These are phyloP conservation scores for Spinus pinus DNA, from an alignment of 2,797 vertebrate genomes.

Conservation along the genomic window DNA sequence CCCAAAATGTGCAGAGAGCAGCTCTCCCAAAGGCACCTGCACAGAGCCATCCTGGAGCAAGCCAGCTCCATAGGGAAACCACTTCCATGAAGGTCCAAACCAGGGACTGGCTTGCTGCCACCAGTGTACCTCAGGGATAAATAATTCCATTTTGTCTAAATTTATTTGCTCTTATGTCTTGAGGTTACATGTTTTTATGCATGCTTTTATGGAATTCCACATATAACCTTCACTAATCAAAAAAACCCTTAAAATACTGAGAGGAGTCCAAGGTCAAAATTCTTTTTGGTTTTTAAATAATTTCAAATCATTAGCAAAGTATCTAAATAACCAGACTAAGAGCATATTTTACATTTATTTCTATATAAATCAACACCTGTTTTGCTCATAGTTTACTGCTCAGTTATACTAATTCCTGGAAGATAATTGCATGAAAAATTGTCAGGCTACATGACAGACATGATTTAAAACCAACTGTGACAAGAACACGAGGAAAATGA, in stretches of 20 bases:
- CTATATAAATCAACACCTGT: not conserved
- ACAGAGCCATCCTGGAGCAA: not conserved
- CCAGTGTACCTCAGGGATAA: not conserved
- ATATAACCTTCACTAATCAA: not conserved
- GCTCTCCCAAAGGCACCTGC: not conserved
- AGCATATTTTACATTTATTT: not conserved
- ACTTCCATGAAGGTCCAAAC: not conserved
- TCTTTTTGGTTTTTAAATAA: not conserved
- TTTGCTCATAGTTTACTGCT: not conserved
- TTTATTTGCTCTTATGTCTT: not conserved
- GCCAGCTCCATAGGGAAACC: not conserved
- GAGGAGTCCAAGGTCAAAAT: not conserved
- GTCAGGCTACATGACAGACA: not conserved
- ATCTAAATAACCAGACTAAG: not conserved
- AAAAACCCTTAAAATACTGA: not conserved
- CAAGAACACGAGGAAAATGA: not conserved
- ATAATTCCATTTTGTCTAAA: constrained; percentile 19
- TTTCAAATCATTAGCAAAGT: not conserved
- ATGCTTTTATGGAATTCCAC: not conserved
- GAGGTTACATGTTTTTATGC: not conserved
- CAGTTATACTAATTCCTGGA: not conserved
- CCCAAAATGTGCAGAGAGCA: not conserved
- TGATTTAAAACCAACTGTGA: constrained; percentile 14
- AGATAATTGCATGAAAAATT: not conserved
- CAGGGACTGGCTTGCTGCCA: not conserved